These are phyloP conservation scores for Lasioglossum lativentre DNA, from an alignment of 2,888 invertebrate species.

Conservation along the genomic window DNA sequence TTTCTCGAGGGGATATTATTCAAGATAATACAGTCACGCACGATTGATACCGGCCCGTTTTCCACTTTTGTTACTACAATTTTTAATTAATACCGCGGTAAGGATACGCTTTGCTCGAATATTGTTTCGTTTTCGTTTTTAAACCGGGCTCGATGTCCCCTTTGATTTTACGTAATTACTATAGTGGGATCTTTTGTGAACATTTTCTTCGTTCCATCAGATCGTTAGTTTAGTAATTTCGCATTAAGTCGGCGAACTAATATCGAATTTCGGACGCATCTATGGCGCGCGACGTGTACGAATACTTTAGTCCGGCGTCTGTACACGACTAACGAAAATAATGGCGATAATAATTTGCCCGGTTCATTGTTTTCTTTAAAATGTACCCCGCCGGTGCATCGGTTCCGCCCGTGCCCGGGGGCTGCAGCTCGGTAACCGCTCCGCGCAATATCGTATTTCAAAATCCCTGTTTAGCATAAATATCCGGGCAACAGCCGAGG, in stretches of 20 bases:
- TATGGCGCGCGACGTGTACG: neutral
- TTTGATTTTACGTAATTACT: neutral
- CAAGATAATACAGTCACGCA: neutral
- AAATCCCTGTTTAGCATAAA: conserved; percentile 81
- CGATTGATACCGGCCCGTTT: neutral
- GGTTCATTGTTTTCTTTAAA: neutral
- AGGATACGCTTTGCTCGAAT: neutral
- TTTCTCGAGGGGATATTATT: neutral
- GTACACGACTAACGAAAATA: neutral
- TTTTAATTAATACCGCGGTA: neutral
- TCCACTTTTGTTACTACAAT: neutral
- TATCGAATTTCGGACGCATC: neutral
- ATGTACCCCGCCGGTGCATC: neutral
- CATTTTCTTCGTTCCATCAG: neutral
- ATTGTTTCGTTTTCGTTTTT: neutral
- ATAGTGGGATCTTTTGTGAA: neutral
- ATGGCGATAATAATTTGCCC: conserved; percentile 7
- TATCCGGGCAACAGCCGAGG: conserved; percentile 67
- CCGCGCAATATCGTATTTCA: conserved; percentile 77
- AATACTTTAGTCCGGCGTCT: neutral
- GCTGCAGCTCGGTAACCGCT: conserved; percentile 1
- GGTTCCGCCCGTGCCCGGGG: conserved; percentile 16
- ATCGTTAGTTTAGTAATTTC: neutral
- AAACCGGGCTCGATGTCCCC: neutral
- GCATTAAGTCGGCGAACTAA: neutral